Evolutionary conservation across 2,888 invertebrate species (phyloP).

Genomic region (Hemicrepidius hirtus): DNA sequence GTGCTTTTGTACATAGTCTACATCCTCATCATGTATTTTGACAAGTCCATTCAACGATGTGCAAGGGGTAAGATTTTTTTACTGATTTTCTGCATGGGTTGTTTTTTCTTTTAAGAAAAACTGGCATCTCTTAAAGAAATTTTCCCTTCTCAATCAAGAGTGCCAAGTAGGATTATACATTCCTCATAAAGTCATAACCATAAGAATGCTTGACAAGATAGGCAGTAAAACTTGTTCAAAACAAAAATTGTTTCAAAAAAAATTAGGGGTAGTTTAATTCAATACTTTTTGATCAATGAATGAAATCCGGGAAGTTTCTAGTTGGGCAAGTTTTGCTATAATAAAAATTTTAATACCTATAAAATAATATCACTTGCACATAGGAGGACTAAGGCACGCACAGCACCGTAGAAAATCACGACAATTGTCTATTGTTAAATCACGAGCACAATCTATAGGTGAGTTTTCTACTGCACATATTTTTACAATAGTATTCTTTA

Average conservation of each 20-base stretch:
- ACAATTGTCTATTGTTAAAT: constrained; percentile 49
- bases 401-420: constrained; percentile 55
- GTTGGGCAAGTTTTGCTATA: too few species aligned
- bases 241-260: too few species aligned
- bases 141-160: too few species aligned
- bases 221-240: too few species aligned
- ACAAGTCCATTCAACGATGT: constrained; percentile 88
- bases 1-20: constrained; percentile 84
- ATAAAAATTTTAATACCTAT: too few species aligned
- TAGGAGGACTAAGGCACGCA: constrained; percentile 72
- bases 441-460: constrained; percentile 60
- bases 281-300: too few species aligned
- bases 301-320: too few species aligned
- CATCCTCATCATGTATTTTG: constrained; percentile 80
- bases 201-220: too few species aligned
- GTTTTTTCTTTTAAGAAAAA: not conserved
- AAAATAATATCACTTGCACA: constrained; percentile 58
- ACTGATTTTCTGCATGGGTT: not conserved
- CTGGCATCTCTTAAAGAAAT: not conserved
- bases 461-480: constrained; percentile 59
- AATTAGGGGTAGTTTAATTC: too few species aligned
- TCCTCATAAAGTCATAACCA: too few species aligned
- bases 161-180: too few species aligned
- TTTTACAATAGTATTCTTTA: not conserved
- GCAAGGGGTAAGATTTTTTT: constrained; percentile 77